Evolutionary conservation across 2,113 vertebrate species (phyloP).

Genomic region (Alethe castanea): DNA sequence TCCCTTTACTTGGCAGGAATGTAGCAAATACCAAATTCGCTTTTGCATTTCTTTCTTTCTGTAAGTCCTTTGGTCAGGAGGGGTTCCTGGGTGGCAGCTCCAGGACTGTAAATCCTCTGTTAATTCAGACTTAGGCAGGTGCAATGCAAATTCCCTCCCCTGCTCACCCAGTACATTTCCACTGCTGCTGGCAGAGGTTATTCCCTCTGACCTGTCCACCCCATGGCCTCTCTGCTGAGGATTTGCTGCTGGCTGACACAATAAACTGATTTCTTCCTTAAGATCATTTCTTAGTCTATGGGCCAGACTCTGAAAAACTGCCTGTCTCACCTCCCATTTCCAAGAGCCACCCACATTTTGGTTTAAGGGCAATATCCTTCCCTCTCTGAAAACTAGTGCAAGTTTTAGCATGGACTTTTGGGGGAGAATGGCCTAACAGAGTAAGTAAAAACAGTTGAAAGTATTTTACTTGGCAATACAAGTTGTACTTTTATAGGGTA

Average conservation of each 20-base stretch:
- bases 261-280: not conserved
- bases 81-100: conserved; percentile 2
- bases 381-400: not conserved
- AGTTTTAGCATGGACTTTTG: not conserved
- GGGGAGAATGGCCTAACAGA: not conserved
- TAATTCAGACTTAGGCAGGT: not conserved
- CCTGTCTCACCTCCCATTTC: not conserved
- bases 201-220: not conserved
- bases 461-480: not conserved
- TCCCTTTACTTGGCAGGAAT: not conserved
- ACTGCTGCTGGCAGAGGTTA: not conserved
- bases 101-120: not conserved
- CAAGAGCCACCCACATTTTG: not conserved
- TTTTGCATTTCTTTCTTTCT: conserved; percentile 13
- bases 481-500: not conserved
- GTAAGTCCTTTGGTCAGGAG: not conserved
- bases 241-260: not conserved
- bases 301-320: not conserved
- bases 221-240: not conserved
- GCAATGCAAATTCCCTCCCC: not conserved
- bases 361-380: not conserved
- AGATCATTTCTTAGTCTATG: not conserved
- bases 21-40: not conserved
- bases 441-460: not conserved
- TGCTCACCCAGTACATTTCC: not conserved